These are phyloP conservation scores for Loris lydekkerianus DNA, from an alignment of 2,797 vertebrate genomes.

Conservation along the genomic window DNA sequence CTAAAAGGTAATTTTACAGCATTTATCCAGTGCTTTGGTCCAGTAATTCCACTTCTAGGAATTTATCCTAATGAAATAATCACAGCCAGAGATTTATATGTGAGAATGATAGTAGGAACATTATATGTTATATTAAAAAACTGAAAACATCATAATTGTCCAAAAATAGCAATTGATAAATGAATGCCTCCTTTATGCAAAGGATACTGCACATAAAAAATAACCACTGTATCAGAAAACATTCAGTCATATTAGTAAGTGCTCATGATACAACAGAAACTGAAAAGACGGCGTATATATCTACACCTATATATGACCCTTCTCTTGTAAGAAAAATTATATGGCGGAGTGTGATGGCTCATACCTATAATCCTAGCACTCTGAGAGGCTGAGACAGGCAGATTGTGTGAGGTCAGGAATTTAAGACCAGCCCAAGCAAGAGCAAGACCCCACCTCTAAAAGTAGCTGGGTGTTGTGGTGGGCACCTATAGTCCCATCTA, in stretches of 20 bases:
- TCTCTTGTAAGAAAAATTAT: background rate
- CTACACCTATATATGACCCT: background rate
- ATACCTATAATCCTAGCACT: too few relatives aligned
- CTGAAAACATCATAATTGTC: background rate
- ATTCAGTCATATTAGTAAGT: background rate
- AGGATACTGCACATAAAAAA: background rate
- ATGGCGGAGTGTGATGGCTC: too few relatives aligned
- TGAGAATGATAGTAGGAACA: background rate
- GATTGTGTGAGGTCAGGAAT: too few relatives aligned
- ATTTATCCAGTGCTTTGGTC: background rate
- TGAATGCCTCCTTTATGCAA: background rate
- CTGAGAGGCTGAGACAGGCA: too few relatives aligned
- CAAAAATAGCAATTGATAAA: background rate
- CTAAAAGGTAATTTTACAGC: background rate
- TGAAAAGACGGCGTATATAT: background rate
- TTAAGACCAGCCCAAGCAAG: too few relatives aligned
- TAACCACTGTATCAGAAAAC: background rate
- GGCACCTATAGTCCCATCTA: too few relatives aligned
- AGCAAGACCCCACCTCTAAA: too few relatives aligned
- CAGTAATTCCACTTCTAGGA: background rate
- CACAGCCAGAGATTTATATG: background rate
- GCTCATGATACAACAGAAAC: rapidly evolving
- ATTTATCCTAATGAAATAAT: constrained; percentile 2
- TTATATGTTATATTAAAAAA: background rate
- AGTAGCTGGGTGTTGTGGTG: too few relatives aligned